A percentile compares a stretch with the other conserved stretches of the same genome.
These are phyloP conservation scores for Piscicola geometra DNA, from an alignment of 2,888 invertebrate genomes.

Conservation along the genomic window DNA sequence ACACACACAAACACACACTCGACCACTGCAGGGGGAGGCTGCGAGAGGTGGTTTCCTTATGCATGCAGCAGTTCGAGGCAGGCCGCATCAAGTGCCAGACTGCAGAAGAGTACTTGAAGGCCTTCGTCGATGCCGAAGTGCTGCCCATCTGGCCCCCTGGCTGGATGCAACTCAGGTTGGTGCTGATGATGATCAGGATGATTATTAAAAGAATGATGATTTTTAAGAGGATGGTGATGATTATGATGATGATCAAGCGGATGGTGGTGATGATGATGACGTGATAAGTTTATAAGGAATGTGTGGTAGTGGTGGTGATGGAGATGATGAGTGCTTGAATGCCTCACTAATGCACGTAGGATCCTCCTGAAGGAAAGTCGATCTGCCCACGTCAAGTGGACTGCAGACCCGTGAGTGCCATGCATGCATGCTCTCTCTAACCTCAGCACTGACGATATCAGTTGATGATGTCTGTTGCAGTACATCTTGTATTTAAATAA, in stretches of 20 bases:
- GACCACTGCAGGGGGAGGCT: conserved; percentile 48
- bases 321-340: too few species aligned
- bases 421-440: too few species aligned
- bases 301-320: too few species aligned
- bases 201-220: too few species aligned
- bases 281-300: too few species aligned
- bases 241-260: too few species aligned
- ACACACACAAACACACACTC: not conserved
- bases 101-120: conserved; percentile 59
- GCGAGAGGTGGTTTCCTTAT: conserved; percentile 55
- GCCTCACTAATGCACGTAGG: conserved; percentile 37
- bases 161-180: conserved; percentile 62
- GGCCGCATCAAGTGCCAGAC: conserved; percentile 51
- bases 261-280: too few species aligned
- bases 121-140: conserved; percentile 63
- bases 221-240: too few species aligned
- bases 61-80: conserved; percentile 58
- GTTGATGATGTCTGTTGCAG: too few species aligned
- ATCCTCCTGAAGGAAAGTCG: conserved; percentile 43
- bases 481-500: too few species aligned
- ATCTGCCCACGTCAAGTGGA: conserved; percentile 40
- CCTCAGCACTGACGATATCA: too few species aligned
- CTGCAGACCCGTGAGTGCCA: conserved; percentile 34
- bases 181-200: too few species aligned
- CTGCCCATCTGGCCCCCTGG: conserved; percentile 67